Conservation (phyloP, 2,113 vertebrate genomes). For the Microcebus griseorufus region DNA sequence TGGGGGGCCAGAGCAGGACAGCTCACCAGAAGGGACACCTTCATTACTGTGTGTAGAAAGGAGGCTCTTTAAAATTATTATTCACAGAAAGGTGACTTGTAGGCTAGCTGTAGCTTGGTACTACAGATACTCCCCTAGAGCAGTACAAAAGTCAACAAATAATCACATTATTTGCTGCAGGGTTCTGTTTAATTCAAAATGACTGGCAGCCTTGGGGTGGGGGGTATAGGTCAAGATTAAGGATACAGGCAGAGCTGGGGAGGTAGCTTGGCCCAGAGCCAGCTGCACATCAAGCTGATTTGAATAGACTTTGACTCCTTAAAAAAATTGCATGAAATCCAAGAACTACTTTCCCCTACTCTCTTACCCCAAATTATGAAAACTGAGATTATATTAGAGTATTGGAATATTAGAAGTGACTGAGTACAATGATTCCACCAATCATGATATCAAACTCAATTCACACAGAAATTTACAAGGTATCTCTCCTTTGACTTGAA, state of each 20-base stretch:
- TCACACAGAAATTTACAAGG: not conserved
- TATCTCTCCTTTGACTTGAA: not conserved
- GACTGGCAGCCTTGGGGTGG: not conserved
- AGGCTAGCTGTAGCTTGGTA: not conserved
- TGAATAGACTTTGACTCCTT: not conserved
- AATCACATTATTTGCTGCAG: not conserved
- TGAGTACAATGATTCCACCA: not conserved
- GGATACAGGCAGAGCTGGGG: not conserved
- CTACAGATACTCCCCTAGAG: not conserved
- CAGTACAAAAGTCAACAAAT: not conserved
- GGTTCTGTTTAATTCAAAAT: accelerated
- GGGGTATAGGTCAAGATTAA: not conserved
- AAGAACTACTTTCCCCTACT: not conserved
- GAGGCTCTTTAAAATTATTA: not conserved
- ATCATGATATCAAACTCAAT: not conserved
- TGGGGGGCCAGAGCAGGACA: not conserved
- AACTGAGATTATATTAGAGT: not conserved
- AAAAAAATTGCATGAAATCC: not conserved
- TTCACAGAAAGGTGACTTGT: not conserved
- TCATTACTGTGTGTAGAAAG: not conserved
- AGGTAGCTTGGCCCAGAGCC: not conserved
- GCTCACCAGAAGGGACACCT: not conserved
- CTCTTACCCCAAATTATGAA: not conserved
- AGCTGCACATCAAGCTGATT: not conserved
- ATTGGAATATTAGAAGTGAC: not conserved